Percentiles rank a stretch among this genome's conserved stretches.
Evolutionary conservation across 2,113 vertebrate genomes (phyloP).

Genomic region (Struthidea cinerea): DNA sequence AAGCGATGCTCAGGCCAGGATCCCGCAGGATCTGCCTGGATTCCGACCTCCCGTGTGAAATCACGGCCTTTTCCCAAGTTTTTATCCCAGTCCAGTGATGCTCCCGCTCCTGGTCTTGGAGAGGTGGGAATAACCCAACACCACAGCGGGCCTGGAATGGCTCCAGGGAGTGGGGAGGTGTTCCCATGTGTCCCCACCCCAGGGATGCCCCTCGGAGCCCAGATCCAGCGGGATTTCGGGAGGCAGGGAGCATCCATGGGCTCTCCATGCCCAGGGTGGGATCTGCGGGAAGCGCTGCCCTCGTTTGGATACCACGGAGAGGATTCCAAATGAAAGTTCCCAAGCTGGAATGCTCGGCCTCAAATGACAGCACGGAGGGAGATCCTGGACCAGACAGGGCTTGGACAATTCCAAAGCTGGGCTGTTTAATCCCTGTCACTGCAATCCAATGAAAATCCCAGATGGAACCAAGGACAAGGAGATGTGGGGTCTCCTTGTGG

Average conservation of each 20-base stretch:
- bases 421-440: neutral
- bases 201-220: neutral
- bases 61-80: fast-evolving
- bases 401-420: neutral
- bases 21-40: neutral
- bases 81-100: neutral
- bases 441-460: neutral
- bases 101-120: neutral
- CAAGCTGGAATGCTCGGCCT: neutral
- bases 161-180: neutral
- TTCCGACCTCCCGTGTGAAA: fast-evolving
- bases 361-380: neutral
- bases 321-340: neutral
- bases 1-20: neutral
- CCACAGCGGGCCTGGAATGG: neutral
- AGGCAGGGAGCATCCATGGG: neutral
- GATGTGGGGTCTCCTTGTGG: neutral
- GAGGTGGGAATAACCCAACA: neutral
- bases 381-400: neutral
- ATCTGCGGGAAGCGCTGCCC: fast-evolving
- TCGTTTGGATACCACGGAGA: neutral
- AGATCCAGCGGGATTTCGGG: fast-evolving
- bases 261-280: fast-evolving
- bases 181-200: fast-evolving
- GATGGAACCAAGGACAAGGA: neutral